Evolutionary conservation across 2,113 vertebrate species (phyloP), one percentile per base, ranked within the genome.

Genomic region (Hyla sarda): DNA sequence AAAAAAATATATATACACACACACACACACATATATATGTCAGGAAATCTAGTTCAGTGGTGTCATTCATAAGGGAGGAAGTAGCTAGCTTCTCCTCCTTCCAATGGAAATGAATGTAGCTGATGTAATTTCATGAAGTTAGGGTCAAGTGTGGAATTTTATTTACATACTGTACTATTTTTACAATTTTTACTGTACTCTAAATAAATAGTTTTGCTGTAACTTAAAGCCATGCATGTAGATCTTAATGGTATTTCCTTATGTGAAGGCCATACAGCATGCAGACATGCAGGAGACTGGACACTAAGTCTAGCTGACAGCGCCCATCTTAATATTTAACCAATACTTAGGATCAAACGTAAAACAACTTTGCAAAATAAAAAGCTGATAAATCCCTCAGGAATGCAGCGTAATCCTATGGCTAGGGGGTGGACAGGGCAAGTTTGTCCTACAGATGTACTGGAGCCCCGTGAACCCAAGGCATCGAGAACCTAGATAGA

Each of bases 341-440:
- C 58, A 85, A 85, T 78, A 67, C 41, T 21, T 85, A 32, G 23
- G 84, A 86, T 86, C 84, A 86, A 86, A 86, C 76, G 45, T 86
- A 86, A 73, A 81, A 80, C 76, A 86, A 86, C 65, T 71, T 12
- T 60, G 48, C 76, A 48, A 67, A 45, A 65, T 80, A 58, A 86
- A 73, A 45, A 62, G 50, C 12, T 32, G 10, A 56, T 86, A 81
- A 86, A 86, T 86, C 84, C 84, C 77, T 73, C 13, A 72, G 76
- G 84, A 86, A 86, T 86, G 77, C 50, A 32, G 34, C 3, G n/a
- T 81, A 86, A 86, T 86, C 84, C 65, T 25, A 56, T 65, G 32
- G 47, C 62, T 60, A 76, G 48, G 72, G 77, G 84, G 77, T 47
- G 48, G 23, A 54, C 50, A 23, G 34, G 48, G 34, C 50, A 79